phyloP scores from a whole-genome alignment of 2,797 vertebrate genomes.

The Argentina silus region DNA sequence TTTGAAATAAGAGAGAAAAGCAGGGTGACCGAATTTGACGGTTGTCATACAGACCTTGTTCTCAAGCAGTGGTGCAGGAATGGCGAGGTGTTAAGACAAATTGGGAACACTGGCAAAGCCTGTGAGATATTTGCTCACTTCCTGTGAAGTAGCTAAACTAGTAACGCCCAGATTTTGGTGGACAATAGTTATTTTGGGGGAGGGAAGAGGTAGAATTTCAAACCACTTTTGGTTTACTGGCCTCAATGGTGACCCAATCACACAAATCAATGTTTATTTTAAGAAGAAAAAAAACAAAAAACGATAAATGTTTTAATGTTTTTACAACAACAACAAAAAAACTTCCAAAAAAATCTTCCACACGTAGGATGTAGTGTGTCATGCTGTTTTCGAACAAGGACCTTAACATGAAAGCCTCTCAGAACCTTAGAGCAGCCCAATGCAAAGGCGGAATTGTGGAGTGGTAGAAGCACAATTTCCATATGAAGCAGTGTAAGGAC shows the following conservation, averaged over 20 bases:
- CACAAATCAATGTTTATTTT: background rate
- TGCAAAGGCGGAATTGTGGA: conserved; percentile 57
- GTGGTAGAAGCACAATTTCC: conserved; percentile 47
- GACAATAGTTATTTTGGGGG: conserved; percentile 30
- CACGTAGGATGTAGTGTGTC: conserved; percentile 90
- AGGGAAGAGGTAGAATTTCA: background rate
- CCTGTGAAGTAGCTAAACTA: background rate
- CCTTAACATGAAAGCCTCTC: conserved; percentile 59
- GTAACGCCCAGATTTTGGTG: background rate
- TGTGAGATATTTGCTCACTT: background rate
- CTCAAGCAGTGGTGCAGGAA: background rate
- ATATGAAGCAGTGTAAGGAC: conserved; percentile 30
- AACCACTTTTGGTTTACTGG: conserved; percentile 6
- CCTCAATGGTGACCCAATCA: conserved; percentile 50
- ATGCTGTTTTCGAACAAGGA: conserved; percentile 91
- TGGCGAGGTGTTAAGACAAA: background rate
- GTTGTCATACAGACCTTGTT: conserved; percentile 26
- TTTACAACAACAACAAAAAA: conserved; percentile 46
- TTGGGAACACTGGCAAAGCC: background rate
- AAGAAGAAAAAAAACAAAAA: background rate
- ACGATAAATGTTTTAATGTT: too few species aligned
- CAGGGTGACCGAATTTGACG: conserved; percentile 22
- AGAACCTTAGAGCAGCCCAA: conserved; percentile 60
- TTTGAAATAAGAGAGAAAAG: conserved; percentile 26
- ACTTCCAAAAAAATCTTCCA: conserved; percentile 81